Evolutionary conservation across 1,140 invertebrate species (phyloP).

Genomic region (Nephila pilipes): DNA sequence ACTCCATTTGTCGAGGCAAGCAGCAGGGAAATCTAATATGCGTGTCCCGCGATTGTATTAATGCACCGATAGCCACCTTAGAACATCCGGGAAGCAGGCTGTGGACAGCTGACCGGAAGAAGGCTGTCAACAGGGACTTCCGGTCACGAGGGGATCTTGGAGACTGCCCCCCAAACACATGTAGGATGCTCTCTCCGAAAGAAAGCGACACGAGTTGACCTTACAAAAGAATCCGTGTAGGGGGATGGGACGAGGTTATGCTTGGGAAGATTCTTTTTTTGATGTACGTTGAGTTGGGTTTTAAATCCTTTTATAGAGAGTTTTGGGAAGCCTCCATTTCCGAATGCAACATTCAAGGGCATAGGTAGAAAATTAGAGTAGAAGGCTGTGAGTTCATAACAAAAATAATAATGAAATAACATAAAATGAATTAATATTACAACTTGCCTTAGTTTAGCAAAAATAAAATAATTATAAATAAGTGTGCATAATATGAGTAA

Average conservation of each 20-base stretch:
- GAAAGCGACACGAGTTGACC: neutral
- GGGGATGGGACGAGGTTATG: neutral
- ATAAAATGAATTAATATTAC: too few relatives aligned
- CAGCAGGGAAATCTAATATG: neutral
- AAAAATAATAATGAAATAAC: too few relatives aligned
- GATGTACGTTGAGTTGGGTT: too few relatives aligned
- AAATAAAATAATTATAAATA: too few relatives aligned
- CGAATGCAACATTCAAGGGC: too few relatives aligned
- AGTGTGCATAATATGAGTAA: too few relatives aligned
- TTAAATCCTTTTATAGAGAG: too few relatives aligned
- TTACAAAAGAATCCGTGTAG: neutral
- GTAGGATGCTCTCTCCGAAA: neutral
- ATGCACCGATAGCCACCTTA: constrained; percentile 1
- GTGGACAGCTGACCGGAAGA: constrained; percentile 22
- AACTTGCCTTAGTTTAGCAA: too few relatives aligned
- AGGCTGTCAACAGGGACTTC: constrained; percentile 8
- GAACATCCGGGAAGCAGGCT: constrained; percentile 14
- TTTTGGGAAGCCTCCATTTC: too few relatives aligned
- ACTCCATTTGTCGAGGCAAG: neutral
- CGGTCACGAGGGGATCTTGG: constrained; percentile 12
- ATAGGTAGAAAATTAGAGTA: too few relatives aligned
- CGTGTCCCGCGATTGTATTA: constrained; percentile 7
- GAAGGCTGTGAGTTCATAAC: too few relatives aligned
- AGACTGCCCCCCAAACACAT: neutral
- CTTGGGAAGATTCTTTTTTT: neutral